Conservation (phyloP, 2,797 vertebrate genomes). For the Xiphophorus birchmanni region DNA sequence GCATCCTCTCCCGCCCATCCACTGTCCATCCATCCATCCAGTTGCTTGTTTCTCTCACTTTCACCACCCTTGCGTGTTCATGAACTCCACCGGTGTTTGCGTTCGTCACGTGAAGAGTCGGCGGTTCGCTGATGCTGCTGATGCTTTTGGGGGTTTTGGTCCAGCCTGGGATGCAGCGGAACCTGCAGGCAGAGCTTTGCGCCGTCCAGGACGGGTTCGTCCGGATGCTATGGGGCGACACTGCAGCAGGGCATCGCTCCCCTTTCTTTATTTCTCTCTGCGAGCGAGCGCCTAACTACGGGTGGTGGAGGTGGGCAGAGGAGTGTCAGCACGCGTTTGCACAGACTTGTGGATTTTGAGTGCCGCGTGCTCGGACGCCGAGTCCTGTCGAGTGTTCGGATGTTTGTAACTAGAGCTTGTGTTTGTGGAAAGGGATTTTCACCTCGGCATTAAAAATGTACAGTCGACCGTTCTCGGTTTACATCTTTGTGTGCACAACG, state of each 20-base stretch:
- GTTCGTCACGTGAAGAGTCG: constrained; percentile 13
- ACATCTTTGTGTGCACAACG: constrained; percentile 1
- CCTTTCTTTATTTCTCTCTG: constrained; percentile 19
- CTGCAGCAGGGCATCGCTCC: constrained; percentile 67
- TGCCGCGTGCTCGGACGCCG: neutral
- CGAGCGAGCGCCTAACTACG: constrained; percentile 34
- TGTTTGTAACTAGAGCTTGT: constrained; percentile 36
- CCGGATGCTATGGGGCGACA: constrained; percentile 50
- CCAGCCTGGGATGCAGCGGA: constrained; percentile 34
- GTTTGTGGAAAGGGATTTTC: constrained; percentile 46
- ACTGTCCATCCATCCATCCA: neutral
- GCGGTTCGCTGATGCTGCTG: constrained; percentile 16
- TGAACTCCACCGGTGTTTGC: constrained; percentile 18
- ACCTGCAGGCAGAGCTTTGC: constrained; percentile 44
- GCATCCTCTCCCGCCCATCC: constrained; percentile 47
- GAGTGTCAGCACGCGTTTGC: constrained; percentile 42
- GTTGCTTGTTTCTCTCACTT: constrained; percentile 25
- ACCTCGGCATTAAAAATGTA: constrained; percentile 57
- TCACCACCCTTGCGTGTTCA: constrained; percentile 1
- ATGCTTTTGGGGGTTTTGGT: constrained; percentile 13
- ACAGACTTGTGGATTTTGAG: constrained; percentile 19
- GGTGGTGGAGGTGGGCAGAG: too few relatives aligned
- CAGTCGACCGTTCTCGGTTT: constrained; percentile 17
- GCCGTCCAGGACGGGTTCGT: constrained; percentile 62
- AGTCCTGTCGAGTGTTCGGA: constrained; percentile 12